Evolutionary conservation across 2,888 invertebrate genomes (phyloP).

Genomic region (Troglohyphantes excavatus): DNA sequence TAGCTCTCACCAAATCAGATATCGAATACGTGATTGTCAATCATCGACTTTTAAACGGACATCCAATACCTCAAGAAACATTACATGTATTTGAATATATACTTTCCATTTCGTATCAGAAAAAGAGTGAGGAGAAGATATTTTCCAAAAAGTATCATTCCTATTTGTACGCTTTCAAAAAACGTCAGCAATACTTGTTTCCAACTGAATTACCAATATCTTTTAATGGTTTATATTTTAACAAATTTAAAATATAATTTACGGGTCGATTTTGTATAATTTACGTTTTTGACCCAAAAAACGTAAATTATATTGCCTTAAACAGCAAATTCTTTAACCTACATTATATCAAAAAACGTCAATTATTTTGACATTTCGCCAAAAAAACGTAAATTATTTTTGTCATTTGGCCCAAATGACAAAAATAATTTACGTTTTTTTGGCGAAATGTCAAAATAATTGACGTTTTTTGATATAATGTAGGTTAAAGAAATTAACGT

Average conservation of each 20-base stretch:
- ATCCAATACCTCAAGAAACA: background rate
- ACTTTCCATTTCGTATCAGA: background rate
- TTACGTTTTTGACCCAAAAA: background rate
- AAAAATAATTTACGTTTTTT: background rate
- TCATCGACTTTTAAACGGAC: background rate
- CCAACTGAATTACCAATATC: background rate
- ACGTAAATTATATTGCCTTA: background rate
- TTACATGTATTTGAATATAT: constrained; percentile 4
- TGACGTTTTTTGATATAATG: background rate
- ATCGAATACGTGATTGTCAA: background rate
- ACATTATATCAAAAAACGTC: background rate
- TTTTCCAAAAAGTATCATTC: constrained; percentile 12
- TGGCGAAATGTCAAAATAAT: background rate
- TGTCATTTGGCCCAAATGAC: background rate
- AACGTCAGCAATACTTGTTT: background rate
- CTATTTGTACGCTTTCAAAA: constrained; percentile 7
- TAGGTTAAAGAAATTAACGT: background rate
- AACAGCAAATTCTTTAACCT: background rate
- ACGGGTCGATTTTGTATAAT: background rate
- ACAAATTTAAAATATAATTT: background rate
- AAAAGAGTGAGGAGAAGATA: background rate
- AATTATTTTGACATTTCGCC: background rate
- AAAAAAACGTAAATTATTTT: background rate
- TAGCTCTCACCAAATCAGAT: background rate
- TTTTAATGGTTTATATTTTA: background rate